These are phyloP conservation scores for Metallyticus violacea DNA, from an alignment of 2,888 invertebrate genomes.

Conservation along the genomic window DNA sequence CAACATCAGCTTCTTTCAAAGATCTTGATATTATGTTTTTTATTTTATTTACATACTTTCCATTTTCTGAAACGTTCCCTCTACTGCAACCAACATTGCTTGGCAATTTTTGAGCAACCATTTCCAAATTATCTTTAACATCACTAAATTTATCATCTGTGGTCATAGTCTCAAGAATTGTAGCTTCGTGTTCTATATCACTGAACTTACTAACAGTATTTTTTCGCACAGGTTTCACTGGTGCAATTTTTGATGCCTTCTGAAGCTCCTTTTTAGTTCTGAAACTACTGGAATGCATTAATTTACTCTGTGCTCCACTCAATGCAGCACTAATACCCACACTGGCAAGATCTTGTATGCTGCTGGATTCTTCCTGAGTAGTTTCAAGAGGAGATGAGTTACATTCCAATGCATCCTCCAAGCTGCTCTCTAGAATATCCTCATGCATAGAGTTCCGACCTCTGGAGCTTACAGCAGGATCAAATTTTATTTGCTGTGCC, in stretches of 20 bases:
- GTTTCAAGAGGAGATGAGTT: neutral
- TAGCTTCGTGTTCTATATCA: neutral
- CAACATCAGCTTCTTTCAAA: neutral
- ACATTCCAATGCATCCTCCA: neutral
- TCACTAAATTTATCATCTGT: neutral
- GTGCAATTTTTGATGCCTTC: neutral
- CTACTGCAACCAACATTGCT: neutral
- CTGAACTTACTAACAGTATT: neutral
- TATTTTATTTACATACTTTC: neutral
- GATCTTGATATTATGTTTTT: neutral
- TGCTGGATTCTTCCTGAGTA: neutral
- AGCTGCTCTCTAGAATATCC: neutral
- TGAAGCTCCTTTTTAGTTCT: conserved; percentile 29
- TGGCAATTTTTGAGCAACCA: neutral
- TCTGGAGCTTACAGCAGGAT: neutral
- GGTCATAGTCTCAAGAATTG: neutral
- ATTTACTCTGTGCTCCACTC: conserved; percentile 20
- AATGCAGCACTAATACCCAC: neutral
- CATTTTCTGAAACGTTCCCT: neutral
- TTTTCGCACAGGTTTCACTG: neutral
- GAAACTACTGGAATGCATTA: conserved; percentile 27
- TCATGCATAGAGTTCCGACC: neutral
- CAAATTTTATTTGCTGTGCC: conserved; percentile 20
- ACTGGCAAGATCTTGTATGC: neutral
- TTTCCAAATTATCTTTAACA: neutral